Percentiles rank a stretch among this genome's conserved stretches.
Conservation (phyloP, 2,113 vertebrate species). For the Athene cunicularia region DNA sequence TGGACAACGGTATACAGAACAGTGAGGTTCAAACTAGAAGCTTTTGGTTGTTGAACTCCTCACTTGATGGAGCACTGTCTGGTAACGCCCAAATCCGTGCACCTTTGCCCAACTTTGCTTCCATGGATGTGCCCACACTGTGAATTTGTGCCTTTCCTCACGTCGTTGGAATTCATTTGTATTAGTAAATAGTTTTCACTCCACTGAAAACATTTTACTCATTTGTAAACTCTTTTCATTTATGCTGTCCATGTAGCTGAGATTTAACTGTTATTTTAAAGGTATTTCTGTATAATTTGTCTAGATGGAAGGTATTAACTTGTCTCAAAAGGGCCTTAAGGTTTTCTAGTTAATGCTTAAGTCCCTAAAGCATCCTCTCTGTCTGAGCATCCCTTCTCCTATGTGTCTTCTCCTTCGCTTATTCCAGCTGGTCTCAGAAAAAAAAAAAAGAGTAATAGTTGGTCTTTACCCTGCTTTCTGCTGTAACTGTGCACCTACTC, state of each 20-base stretch:
- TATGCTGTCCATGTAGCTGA: not conserved
- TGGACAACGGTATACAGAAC: not conserved
- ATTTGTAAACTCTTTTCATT: not conserved
- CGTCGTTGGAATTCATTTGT: not conserved
- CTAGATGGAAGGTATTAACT: not conserved
- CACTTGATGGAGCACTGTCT: not conserved
- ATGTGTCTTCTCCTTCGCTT: not conserved
- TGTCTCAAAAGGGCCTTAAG: not conserved
- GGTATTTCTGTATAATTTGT: not conserved
- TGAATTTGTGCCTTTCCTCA: not conserved
- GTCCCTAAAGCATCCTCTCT: not conserved
- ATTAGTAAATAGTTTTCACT: not conserved
- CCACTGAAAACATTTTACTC: not conserved
- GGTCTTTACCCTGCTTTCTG: not conserved
- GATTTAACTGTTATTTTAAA: not conserved
- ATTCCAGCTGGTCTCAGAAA: not conserved
- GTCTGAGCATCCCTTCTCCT: not conserved
- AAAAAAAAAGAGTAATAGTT: not conserved
- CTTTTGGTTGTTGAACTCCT: not conserved
- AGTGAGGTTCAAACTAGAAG: not conserved
- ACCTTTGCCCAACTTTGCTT: not conserved
- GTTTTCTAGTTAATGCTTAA: not conserved
- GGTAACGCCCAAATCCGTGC: not conserved
- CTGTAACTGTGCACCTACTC: not conserved
- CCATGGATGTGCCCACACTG: not conserved